Percentiles rank a stretch among this genome's conserved stretches.
phyloP scores from a whole-genome alignment of 2,113 vertebrate species.

The Pygoscelis adeliae region DNA sequence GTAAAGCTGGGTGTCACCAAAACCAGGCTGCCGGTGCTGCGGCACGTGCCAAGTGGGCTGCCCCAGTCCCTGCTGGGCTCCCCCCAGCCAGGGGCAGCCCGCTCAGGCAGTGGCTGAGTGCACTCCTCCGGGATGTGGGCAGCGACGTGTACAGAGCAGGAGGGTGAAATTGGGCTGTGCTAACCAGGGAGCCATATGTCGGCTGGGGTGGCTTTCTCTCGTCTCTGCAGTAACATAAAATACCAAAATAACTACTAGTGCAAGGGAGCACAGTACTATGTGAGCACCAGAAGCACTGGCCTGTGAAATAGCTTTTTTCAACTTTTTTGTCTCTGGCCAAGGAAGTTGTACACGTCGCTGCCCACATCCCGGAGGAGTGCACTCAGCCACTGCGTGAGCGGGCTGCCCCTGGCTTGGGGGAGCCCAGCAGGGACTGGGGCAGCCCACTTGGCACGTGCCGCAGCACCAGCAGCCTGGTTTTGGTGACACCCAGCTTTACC shows the following conservation, averaged over 20 bases:
- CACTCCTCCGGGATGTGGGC: accelerated
- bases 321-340: background rate
- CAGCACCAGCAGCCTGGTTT: too few relatives aligned
- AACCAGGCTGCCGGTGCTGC: background rate
- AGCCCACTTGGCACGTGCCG: too few relatives aligned
- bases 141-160: background rate
- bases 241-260: background rate
- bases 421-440: too few relatives aligned
- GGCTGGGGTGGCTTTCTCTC: background rate
- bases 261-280: background rate
- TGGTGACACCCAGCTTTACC: too few relatives aligned
- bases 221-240: background rate
- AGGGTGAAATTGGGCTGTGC: background rate
- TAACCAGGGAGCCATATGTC: background rate
- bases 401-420: too few relatives aligned
- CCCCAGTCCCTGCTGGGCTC: background rate
- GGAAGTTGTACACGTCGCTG: background rate
- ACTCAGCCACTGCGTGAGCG: too few relatives aligned
- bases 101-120: accelerated
- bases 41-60: background rate
- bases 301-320: background rate
- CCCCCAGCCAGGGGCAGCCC: background rate
- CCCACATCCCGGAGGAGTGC: too few relatives aligned
- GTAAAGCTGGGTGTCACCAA: background rate
- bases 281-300: background rate